Percentiles rank a stretch among this genome's conserved stretches.
These are phyloP conservation scores for Perithous albicinctus DNA, from an alignment of 2,888 invertebrate species.

Conservation along the genomic window DNA sequence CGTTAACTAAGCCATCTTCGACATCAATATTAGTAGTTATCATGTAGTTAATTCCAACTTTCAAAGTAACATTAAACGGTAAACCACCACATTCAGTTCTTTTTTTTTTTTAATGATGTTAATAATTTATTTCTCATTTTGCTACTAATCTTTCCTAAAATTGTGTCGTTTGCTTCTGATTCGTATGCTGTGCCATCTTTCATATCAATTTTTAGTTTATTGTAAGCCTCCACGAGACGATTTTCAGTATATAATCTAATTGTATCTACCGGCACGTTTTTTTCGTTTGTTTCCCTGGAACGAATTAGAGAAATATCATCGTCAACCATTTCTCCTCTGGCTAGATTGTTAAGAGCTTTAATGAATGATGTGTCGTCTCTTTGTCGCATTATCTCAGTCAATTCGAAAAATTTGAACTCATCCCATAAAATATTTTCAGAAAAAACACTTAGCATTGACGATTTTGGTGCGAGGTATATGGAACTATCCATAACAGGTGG, in stretches of 20 bases:
- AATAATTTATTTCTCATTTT: slow-evolving; percentile 55
- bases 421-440: background rate
- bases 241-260: slow-evolving; percentile 14
- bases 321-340: slow-evolving; percentile 68
- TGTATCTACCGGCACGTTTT: slow-evolving; percentile 48
- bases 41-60: slow-evolving; percentile 65
- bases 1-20: slow-evolving; percentile 22
- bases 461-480: slow-evolving; percentile 67
- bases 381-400: slow-evolving; percentile 77
- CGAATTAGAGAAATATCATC: slow-evolving; percentile 68
- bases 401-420: slow-evolving; percentile 72
- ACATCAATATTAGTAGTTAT: slow-evolving; percentile 64
- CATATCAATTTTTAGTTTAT: background rate
- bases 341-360: slow-evolving; percentile 72
- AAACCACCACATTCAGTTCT: too few species aligned
- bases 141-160: slow-evolving; percentile 53
- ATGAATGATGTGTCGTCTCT: slow-evolving; percentile 72
- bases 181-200: background rate
- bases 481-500: slow-evolving; percentile 75
- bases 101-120: slow-evolving; percentile 40
- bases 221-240: slow-evolving; percentile 17
- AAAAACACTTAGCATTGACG: slow-evolving; percentile 42
- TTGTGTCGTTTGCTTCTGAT: slow-evolving; percentile 56
- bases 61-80: too few species aligned
- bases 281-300: slow-evolving; percentile 56